Percentiles rank a stretch among this genome's conserved stretches.
These are phyloP conservation scores for Rhopalosiphum nymphaeae DNA, from an alignment of 2,888 invertebrate species.

Conservation along the genomic window DNA sequence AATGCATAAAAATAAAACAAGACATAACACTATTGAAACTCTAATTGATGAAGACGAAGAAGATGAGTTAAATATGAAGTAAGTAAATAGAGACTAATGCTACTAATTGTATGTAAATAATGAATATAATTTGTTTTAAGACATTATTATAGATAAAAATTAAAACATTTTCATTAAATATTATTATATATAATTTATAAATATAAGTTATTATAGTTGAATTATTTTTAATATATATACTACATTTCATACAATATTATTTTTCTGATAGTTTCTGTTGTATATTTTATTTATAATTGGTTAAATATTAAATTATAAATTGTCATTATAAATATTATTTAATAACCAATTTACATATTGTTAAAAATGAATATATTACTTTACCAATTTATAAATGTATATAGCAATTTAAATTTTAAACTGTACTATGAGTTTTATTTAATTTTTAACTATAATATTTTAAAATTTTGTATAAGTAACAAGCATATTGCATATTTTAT, in stretches of 20 bases:
- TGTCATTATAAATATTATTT: too few relatives aligned
- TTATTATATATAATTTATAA: not conserved
- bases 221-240: not conserved
- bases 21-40: conserved; percentile 22
- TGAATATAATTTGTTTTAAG: not conserved
- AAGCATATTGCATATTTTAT: not conserved
- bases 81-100: not conserved
- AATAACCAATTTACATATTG: not conserved
- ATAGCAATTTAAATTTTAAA: not conserved
- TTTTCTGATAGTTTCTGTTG: not conserved
- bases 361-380: not conserved
- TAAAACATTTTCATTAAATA: not conserved
- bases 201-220: not conserved
- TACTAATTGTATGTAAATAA: not conserved
- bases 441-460: not conserved
- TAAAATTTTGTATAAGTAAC: not conserved
- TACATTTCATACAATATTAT: too few relatives aligned
- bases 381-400: not conserved
- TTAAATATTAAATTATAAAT: not conserved
- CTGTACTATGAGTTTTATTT: not conserved
- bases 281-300: not conserved
- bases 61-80: not conserved
- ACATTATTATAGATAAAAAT: not conserved
- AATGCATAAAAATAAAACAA: conserved; percentile 63
- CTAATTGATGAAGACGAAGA: conserved; percentile 31